Percentiles rank a stretch among this genome's conserved stretches.
Evolutionary conservation across 2,797 vertebrate genomes (phyloP).

Genomic region (Paramormyrops hopkinsi): DNA sequence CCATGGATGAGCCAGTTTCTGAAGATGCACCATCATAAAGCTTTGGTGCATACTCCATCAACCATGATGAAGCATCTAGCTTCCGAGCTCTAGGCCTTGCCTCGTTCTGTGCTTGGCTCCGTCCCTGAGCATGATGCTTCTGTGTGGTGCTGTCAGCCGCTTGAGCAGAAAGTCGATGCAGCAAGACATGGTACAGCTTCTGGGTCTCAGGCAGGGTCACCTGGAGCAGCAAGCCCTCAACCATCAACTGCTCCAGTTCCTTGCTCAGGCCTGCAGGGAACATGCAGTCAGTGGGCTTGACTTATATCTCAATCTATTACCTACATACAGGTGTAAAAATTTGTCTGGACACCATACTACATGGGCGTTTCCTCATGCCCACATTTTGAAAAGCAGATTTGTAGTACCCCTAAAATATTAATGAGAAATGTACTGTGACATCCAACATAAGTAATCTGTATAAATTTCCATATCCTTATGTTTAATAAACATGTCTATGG

Average conservation of each 20-base stretch:
- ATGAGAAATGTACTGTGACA: not conserved
- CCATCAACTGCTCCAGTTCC: constrained; percentile 86
- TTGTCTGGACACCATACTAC: not conserved
- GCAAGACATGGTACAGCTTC: constrained; percentile 80
- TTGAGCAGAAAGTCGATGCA: constrained; percentile 64
- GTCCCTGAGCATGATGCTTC: constrained; percentile 41
- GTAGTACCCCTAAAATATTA: not conserved
- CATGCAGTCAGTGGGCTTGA: not conserved
- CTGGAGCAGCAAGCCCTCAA: constrained; percentile 93
- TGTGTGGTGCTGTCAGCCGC: constrained; percentile 48
- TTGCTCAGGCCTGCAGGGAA: constrained; percentile 62
- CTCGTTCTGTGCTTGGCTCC: constrained; percentile 47
- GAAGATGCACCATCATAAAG: not conserved
- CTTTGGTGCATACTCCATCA: not conserved
- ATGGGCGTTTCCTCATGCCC: not conserved
- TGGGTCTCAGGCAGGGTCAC: constrained; percentile 92
- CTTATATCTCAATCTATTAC: not conserved
- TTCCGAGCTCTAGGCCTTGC: constrained; percentile 35
- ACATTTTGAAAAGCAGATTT: not conserved
- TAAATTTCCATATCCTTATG: not conserved
- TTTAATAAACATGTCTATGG: not conserved
- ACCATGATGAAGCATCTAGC: constrained; percentile 20
- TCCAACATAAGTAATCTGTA: not conserved
- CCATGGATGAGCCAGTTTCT: not conserved
- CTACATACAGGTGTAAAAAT: not conserved